A percentile compares a stretch with the other conserved stretches of the same genome.
Conservation (phyloP, 92 coral and sea anemone genomes). For the Epizoanthus rinbou region DNA sequence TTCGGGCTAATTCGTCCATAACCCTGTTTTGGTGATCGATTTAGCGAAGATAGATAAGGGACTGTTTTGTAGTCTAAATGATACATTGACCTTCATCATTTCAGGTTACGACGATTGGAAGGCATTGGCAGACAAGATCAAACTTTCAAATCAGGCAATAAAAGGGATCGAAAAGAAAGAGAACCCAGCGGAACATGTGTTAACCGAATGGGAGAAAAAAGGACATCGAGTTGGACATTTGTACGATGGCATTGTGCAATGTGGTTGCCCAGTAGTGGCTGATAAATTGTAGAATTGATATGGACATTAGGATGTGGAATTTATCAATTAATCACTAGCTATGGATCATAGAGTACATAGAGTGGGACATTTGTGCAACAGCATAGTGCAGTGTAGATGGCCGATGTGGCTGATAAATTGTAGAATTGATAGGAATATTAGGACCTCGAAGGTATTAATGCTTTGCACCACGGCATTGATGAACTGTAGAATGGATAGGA, state of each 20-base stretch:
- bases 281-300: neutral
- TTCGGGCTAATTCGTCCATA: no score
- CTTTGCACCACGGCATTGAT: no score
- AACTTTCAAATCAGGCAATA: neutral
- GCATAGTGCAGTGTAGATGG: neutral
- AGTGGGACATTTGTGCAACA: conserved; percentile 3
- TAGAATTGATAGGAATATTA: no score
- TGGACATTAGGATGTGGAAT: no score
- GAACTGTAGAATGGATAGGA: no score
- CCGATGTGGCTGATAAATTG: conserved; percentile 8
- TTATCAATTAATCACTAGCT: no score
- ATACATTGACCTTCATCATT: neutral
- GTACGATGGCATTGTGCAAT: conserved; percentile 5
- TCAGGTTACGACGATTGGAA: conserved; percentile 6
- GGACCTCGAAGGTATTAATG: no score
- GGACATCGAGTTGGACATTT: neutral
- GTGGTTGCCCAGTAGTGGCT: neutral
- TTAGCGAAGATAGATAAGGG: no score
- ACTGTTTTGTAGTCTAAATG: neutral
- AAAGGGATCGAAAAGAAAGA: neutral
- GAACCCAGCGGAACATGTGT: neutral
- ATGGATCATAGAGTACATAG: no score
- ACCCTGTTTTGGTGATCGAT: neutral
- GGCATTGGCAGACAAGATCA: neutral
- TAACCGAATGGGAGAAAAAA: conserved; percentile 17